Evolutionary conservation across 1,140 invertebrate genomes (phyloP).

Genomic region (Aphelenchoides fujianensis): DNA sequence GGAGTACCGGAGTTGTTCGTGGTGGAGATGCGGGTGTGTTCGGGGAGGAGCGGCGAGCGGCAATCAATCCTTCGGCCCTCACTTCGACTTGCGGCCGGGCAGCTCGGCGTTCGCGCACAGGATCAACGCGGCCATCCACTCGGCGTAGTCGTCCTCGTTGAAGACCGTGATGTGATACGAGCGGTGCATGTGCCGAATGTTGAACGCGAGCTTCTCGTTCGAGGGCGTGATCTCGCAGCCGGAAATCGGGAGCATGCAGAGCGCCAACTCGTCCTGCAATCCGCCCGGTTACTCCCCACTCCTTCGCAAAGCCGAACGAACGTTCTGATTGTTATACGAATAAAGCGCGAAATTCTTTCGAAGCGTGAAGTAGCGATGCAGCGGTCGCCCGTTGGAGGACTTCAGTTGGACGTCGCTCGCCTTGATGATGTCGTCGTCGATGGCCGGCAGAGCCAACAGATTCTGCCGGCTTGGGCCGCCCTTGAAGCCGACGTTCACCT

Average conservation of each 20-base stretch:
- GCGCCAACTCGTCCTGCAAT: conserved; percentile 39
- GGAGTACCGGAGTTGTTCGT: not conserved
- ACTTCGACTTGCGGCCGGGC: conserved; percentile 13
- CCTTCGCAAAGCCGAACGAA: too few species aligned
- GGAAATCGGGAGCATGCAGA: conserved; percentile 46
- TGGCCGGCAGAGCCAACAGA: conserved; percentile 40
- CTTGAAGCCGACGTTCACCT: not conserved
- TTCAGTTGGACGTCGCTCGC: conserved; percentile 45
- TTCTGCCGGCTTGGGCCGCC: conserved; percentile 28
- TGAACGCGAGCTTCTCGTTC: conserved; percentile 36
- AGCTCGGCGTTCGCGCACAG: conserved; percentile 48
- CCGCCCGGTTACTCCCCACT: not conserved
- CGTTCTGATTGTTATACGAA: conserved; percentile 45
- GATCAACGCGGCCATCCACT: conserved; percentile 50
- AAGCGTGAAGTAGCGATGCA: conserved; percentile 54
- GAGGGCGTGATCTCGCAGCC: conserved; percentile 43
- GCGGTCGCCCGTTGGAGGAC: conserved; percentile 31
- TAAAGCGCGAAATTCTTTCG: conserved; percentile 61
- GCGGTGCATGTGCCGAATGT: conserved; percentile 40
- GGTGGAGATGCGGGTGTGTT: not conserved
- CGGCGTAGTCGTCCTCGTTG: conserved; percentile 44
- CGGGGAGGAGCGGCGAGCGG: not conserved
- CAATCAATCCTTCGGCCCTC: not conserved
- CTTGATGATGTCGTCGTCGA: conserved; percentile 35
- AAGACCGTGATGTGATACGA: conserved; percentile 25